These are phyloP conservation scores for Pipistrellus pygmaeus DNA, from an alignment of 2,797 vertebrate genomes.

Conservation along the genomic window DNA sequence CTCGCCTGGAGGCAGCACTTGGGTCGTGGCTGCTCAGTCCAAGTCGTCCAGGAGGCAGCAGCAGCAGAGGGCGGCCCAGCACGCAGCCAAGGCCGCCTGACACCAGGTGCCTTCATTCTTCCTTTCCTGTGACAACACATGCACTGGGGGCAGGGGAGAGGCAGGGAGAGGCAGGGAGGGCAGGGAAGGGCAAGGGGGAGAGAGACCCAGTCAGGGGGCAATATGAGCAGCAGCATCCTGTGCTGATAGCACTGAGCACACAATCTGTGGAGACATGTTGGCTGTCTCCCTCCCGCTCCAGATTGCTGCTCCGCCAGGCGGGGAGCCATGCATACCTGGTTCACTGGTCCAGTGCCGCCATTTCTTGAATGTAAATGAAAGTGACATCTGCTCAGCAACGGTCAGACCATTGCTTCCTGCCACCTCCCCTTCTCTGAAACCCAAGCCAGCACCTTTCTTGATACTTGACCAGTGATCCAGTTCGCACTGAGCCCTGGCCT, in stretches of 20 bases:
- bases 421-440: not conserved
- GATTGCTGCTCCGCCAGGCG: not conserved
- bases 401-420: not conserved
- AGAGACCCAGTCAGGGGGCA: constrained; percentile 77
- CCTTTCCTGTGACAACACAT: constrained; percentile 92
- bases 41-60: constrained; percentile 95
- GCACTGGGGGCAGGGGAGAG: constrained; percentile 87
- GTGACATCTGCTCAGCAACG: not conserved
- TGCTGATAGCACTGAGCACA: constrained; percentile 21
- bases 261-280: not conserved
- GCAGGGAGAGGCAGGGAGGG: not conserved
- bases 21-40: constrained; percentile 86
- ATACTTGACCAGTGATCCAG: not conserved
- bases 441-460: not conserved
- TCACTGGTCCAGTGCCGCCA: not conserved
- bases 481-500: not conserved
- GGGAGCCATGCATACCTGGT: not conserved
- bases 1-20: constrained; percentile 87
- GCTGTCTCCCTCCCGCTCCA: not conserved
- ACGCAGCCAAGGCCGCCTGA: constrained; percentile 90
- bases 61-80: constrained; percentile 94
- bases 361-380: not conserved
- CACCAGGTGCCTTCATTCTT: constrained; percentile 89
- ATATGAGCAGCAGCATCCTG: not conserved
- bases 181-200: not conserved